Conservation (phyloP, 1,140 invertebrate genomes). For the Drosophila sp. region DNA sequence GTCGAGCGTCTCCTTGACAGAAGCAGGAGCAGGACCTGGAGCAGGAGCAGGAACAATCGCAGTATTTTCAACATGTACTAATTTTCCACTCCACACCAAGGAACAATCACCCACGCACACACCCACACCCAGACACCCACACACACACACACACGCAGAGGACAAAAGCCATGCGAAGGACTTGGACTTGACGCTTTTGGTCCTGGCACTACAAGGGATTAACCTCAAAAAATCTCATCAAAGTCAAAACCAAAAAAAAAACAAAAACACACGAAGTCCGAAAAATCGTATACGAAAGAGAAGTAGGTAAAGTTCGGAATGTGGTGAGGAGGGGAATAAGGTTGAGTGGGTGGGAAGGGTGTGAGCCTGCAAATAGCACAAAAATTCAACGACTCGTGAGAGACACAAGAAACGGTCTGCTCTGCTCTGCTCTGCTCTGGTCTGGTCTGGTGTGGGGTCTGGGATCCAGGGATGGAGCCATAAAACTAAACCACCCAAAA, state of each 20-base stretch:
- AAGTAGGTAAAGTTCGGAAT: slow-evolving; percentile 2
- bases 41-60: slow-evolving; percentile 64
- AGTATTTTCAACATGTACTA: slow-evolving; percentile 75
- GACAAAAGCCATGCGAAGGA: slow-evolving; percentile 73
- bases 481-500: slow-evolving; percentile 79
- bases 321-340: slow-evolving; percentile 12
- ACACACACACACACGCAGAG: slow-evolving; percentile 25
- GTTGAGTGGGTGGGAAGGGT: slow-evolving; percentile 38
- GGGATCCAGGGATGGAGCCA: slow-evolving; percentile 59
- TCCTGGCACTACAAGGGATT: slow-evolving; percentile 79
- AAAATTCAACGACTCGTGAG: slow-evolving; percentile 63
- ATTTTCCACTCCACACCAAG: slow-evolving; percentile 79
- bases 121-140: slow-evolving; percentile 25
- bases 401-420: slow-evolving; percentile 35
- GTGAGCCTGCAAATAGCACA: slow-evolving; percentile 72
- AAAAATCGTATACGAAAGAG: slow-evolving; percentile 21
- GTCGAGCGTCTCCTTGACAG: slow-evolving; percentile 58
- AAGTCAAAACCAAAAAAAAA: slow-evolving; percentile 71
- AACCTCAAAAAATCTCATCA: slow-evolving; percentile 82
- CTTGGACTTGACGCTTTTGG: slow-evolving; percentile 76
- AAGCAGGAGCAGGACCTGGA: not conserved
- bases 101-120: slow-evolving; percentile 58
- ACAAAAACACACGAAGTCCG: slow-evolving; percentile 33
- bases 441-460: not conserved
- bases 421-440: not conserved